Conservation (phyloP, 2,113 vertebrate species). For the Cyanistes caeruleus region DNA sequence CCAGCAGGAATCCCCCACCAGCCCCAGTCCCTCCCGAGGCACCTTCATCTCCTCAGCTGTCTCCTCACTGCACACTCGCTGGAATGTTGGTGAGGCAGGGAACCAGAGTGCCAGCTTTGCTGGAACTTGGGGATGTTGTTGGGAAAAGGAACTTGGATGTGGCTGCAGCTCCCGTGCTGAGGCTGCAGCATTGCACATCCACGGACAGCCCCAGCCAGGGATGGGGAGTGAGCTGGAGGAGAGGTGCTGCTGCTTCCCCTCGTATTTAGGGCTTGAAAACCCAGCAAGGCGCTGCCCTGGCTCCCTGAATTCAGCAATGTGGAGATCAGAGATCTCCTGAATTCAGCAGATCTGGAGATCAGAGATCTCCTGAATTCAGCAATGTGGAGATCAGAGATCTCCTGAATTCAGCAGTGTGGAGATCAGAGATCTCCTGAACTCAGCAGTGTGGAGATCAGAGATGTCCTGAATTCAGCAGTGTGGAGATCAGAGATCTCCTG, state of each 20-base stretch:
- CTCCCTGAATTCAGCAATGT: background rate
- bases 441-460: too few species aligned
- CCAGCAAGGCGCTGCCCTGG: background rate
- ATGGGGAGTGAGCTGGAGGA: background rate
- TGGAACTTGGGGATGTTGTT: background rate
- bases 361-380: too few species aligned
- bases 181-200: background rate
- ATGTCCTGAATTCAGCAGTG: too few species aligned
- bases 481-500: background rate
- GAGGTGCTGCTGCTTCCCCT: background rate
- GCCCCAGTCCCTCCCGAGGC: background rate
- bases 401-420: too few species aligned
- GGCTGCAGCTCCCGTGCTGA: background rate
- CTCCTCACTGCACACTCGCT: background rate
- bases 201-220: accelerated
- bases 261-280: accelerated
- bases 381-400: too few species aligned
- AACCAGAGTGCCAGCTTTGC: background rate
- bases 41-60: background rate
- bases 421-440: too few species aligned
- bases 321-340: too few species aligned
- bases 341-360: too few species aligned
- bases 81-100: background rate
- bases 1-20: background rate
- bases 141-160: background rate